phyloP scores from a whole-genome alignment of 1,140 invertebrate genomes.

The Gonioctena quinquepunctata region DNA sequence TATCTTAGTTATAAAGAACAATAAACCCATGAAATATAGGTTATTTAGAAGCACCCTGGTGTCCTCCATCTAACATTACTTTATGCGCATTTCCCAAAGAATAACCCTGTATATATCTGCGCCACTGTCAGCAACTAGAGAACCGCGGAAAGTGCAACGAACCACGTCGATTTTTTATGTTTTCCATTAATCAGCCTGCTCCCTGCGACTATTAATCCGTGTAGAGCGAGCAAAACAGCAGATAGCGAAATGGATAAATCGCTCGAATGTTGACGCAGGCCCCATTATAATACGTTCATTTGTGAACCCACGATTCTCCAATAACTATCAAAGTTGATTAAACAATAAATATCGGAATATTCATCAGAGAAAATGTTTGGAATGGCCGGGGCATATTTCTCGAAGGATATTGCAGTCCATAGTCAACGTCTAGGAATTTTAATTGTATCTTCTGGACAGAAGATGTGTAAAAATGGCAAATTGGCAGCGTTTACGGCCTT shows the following conservation, averaged over 20 bases:
- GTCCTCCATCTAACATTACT: too few species aligned
- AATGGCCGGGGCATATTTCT: background rate
- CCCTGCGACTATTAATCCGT: background rate
- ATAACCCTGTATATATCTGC: too few species aligned
- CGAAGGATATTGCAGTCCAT: background rate
- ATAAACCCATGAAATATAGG: too few species aligned
- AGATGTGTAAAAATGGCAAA: constrained; percentile 16
- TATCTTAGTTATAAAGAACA: too few species aligned
- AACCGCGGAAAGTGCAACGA: background rate
- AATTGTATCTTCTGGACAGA: constrained; percentile 11
- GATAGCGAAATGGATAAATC: background rate
- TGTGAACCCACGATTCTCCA: constrained; percentile 2
- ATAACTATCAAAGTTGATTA: constrained; percentile 10
- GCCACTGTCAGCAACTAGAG: too few species aligned
- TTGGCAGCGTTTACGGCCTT: constrained; percentile 11
- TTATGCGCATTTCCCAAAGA: too few species aligned
- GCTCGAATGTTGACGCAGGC: background rate
- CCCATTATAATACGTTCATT: background rate
- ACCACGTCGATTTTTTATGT: background rate
- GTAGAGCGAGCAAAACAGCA: background rate
- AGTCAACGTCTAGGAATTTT: constrained; percentile 16
- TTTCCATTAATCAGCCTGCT: background rate
- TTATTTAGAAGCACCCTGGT: too few species aligned
- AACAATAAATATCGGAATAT: constrained; percentile 14
- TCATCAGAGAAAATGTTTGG: background rate